Evolutionary conservation across 2,113 vertebrate species (phyloP).

Genomic region (Zosterops borbonicus): DNA sequence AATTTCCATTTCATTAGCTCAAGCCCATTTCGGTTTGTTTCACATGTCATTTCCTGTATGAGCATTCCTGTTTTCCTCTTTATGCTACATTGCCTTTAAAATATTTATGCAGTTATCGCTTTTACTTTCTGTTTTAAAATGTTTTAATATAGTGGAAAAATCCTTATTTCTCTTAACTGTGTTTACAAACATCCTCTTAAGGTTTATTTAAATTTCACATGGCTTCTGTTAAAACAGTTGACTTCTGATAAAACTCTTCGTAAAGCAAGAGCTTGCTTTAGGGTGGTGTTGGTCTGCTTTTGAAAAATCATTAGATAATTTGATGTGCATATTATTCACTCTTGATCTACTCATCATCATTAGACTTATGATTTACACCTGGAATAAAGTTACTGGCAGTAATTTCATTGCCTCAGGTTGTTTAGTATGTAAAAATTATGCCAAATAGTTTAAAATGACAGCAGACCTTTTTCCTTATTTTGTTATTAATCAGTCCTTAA

Average conservation of each 20-base stretch:
- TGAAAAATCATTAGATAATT: not conserved
- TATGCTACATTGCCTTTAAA: not conserved
- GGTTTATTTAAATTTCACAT: not conserved
- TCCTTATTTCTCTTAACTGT: not conserved
- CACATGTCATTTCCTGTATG: constrained; percentile 34
- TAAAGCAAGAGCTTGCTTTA: not conserved
- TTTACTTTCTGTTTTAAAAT: not conserved
- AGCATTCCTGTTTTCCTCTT: not conserved
- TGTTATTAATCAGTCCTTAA: not conserved
- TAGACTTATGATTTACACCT: not conserved
- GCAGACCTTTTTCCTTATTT: not conserved
- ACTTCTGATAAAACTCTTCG: not conserved
- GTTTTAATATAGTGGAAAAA: not conserved
- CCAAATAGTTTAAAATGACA: not conserved
- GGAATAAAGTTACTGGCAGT: not conserved
- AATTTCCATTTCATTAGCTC: constrained; percentile 34
- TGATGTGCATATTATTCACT: not conserved
- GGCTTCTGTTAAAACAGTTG: not conserved
- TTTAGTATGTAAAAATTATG: not conserved
- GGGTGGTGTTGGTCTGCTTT: not conserved
- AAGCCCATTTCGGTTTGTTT: not conserved
- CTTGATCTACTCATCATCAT: not conserved
- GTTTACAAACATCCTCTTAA: not conserved
- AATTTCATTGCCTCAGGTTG: not conserved
- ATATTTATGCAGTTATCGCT: not conserved